These are phyloP conservation scores for Xiphorhynchus elegans DNA, from an alignment of 2,113 vertebrate genomes.

Conservation along the genomic window DNA sequence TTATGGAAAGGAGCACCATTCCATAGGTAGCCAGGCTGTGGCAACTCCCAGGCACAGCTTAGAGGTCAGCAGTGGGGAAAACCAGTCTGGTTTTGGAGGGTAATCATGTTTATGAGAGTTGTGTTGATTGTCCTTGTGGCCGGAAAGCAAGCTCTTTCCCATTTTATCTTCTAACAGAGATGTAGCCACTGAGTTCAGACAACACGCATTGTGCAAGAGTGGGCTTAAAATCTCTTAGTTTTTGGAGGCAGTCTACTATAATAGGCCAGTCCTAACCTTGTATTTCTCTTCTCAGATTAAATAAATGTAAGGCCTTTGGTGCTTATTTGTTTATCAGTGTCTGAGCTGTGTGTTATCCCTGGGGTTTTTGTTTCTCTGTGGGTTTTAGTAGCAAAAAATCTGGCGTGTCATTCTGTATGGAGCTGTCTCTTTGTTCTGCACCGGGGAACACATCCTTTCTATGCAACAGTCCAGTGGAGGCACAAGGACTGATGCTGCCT, in stretches of 20 bases:
- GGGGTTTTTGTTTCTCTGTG: neutral
- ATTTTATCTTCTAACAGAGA: neutral
- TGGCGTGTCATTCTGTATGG: neutral
- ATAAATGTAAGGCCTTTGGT: neutral
- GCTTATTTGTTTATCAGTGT: neutral
- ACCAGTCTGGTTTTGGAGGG: neutral
- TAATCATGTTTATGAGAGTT: neutral
- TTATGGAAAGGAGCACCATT: neutral
- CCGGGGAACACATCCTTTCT: neutral
- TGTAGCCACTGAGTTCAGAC: neutral
- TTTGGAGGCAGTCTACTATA: neutral
- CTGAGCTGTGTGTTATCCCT: neutral
- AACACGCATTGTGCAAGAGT: fast-evolving
- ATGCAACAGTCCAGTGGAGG: neutral
- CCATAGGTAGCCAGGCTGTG: neutral
- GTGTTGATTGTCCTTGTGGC: neutral
- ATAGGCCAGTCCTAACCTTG: neutral
- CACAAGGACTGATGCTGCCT: neutral
- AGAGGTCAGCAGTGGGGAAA: neutral
- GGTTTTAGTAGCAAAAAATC: neutral
- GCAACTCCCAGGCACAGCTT: neutral
- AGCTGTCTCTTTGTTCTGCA: neutral
- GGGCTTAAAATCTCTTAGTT: neutral
- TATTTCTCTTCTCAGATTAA: neutral
- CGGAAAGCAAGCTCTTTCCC: neutral